phyloP scores from a whole-genome alignment of 2,797 vertebrate species.

The Ibycter americanus region DNA sequence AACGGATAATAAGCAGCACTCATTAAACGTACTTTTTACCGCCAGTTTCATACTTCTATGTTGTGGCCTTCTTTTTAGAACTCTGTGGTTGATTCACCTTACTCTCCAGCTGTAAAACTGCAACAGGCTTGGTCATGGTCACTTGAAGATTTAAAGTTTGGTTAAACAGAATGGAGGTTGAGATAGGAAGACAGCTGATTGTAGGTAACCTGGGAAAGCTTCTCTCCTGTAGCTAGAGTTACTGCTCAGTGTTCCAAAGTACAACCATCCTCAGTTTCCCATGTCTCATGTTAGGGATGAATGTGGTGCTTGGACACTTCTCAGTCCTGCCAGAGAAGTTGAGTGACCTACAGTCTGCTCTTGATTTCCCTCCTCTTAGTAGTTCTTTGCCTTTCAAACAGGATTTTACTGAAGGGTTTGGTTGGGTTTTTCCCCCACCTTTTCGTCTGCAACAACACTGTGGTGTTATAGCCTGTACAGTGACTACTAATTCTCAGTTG shows the following conservation, averaged over 20 bases:
- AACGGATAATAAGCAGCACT: background rate
- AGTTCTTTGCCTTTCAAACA: background rate
- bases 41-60: background rate
- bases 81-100: background rate
- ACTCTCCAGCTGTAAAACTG: background rate
- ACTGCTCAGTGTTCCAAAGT: background rate
- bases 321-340: background rate
- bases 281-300: background rate
- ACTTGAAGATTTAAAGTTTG: background rate
- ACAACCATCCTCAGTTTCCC: background rate
- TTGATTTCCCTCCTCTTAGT: background rate
- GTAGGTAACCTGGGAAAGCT: background rate
- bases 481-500: background rate
- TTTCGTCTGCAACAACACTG: background rate
- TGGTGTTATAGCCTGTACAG: background rate
- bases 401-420: background rate
- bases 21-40: background rate
- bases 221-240: background rate
- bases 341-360: background rate
- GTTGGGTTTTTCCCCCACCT: rapidly evolving
- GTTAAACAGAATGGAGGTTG: background rate
- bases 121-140: background rate
- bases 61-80: background rate
- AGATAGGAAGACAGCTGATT: background rate
- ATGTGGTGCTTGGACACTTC: background rate